These are phyloP conservation scores for Xyliphius kryptos DNA, from an alignment of 2,113 vertebrate species.

Conservation along the genomic window DNA sequence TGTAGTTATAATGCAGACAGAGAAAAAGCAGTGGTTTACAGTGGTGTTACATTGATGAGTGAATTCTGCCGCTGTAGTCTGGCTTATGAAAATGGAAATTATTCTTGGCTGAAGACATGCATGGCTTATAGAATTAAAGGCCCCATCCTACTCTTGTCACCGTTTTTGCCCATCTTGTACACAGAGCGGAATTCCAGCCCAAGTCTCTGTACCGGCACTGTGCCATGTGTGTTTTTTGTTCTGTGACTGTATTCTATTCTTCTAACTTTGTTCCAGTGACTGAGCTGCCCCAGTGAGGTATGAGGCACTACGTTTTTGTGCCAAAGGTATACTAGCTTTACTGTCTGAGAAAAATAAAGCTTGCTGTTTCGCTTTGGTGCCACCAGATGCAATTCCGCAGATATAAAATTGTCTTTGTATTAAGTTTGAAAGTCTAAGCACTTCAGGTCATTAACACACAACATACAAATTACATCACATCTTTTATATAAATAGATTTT, in stretches of 20 bases:
- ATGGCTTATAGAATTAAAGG: slow-evolving; percentile 37
- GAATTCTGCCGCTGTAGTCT: slow-evolving; percentile 25
- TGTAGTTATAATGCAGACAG: slow-evolving; percentile 15
- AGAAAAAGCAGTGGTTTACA: slow-evolving; percentile 26
- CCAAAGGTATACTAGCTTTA: slow-evolving; percentile 49
- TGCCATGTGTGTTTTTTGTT: slow-evolving; percentile 45
- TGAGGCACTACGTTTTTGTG: slow-evolving; percentile 46
- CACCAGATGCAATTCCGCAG: slow-evolving; percentile 48
- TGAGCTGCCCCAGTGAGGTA: slow-evolving; percentile 47
- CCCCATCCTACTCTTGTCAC: slow-evolving; percentile 38
- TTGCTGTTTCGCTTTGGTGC: slow-evolving; percentile 47
- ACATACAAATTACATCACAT: slow-evolving; percentile 22
- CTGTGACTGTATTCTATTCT: slow-evolving; percentile 48
- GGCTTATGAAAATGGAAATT: slow-evolving; percentile 41
- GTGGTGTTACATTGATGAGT: slow-evolving; percentile 28
- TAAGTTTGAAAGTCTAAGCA: slow-evolving; percentile 34
- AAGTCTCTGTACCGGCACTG: slow-evolving; percentile 27
- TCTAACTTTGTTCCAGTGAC: slow-evolving; percentile 52
- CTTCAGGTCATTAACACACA: too few relatives aligned
- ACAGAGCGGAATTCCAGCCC: slow-evolving; percentile 43
- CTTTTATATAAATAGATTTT: too few relatives aligned
- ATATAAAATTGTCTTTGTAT: slow-evolving; percentile 38
- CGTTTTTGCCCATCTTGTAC: slow-evolving; percentile 42
- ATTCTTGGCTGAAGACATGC: slow-evolving; percentile 43
- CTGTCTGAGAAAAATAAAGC: slow-evolving; percentile 48